Percentiles rank a stretch among this genome's conserved stretches.
Conservation (phyloP, 1,140 invertebrate genomes). For the Temnothorax curvispinosus region DNA sequence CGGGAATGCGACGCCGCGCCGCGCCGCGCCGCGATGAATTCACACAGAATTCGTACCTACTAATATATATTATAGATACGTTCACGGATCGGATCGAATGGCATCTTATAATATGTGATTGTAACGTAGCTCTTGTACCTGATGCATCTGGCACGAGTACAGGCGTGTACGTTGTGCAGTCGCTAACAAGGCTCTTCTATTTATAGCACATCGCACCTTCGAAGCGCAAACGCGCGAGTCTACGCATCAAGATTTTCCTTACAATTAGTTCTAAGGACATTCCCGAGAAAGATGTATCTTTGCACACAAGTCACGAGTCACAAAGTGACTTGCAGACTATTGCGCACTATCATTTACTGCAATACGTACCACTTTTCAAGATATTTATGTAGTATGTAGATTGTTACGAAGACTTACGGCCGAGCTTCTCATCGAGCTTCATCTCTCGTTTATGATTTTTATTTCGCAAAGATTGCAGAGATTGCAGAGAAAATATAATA, state of each 20-base stretch:
- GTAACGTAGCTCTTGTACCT: conserved; percentile 7
- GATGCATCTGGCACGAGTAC: neutral
- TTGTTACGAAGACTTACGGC: too few relatives aligned
- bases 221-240: conserved; percentile 13
- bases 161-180: neutral
- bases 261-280: neutral
- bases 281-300: neutral
- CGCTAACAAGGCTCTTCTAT: conserved; percentile 55
- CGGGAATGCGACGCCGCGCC: neutral
- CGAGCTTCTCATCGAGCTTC: too few relatives aligned
- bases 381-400: too few relatives aligned
- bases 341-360: too few relatives aligned
- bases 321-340: neutral
- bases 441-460: too few relatives aligned
- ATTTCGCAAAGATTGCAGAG: too few relatives aligned
- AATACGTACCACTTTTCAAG: too few relatives aligned
- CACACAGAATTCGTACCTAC: too few relatives aligned
- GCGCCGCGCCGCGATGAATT: neutral
- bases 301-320: neutral
- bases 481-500: neutral
- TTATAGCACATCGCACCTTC: conserved; percentile 9
- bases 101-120: neutral
- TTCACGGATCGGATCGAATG: neutral
- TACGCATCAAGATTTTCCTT: conserved; percentile 21
- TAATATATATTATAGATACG: too few relatives aligned